phyloP scores from a whole-genome alignment of 2,113 vertebrate species.

The Solea solea region DNA sequence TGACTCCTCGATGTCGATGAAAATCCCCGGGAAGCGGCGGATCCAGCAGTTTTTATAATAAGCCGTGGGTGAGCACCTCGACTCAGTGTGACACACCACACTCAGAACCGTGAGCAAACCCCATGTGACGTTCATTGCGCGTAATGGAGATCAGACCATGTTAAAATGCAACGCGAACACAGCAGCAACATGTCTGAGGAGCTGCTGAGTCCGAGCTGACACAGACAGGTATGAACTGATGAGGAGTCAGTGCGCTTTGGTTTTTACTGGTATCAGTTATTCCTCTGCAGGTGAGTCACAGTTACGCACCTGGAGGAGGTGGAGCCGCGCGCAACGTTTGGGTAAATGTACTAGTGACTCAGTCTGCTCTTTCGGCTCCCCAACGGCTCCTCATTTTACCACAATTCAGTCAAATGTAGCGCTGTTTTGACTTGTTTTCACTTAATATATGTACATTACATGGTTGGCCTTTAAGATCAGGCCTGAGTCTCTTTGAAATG shows the following conservation, averaged over 20 bases:
- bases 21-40: conserved; percentile 87
- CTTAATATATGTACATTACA: no score
- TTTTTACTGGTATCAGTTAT: conserved; percentile 32
- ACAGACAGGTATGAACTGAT: conserved; percentile 5
- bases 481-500: no score
- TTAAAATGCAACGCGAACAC: conserved; percentile 2
- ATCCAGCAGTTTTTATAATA: conserved; percentile 96
- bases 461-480: no score
- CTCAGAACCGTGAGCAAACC: conserved; percentile 77
- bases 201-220: conserved; percentile 1
- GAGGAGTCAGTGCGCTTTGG: conserved; percentile 24
- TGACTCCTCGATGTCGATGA: conserved; percentile 86
- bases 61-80: conserved; percentile 85
- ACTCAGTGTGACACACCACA: conserved; percentile 59
- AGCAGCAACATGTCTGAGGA: conserved; percentile 25
- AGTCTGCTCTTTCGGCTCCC: no score
- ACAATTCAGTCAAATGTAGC: no score
- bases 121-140: conserved; percentile 82
- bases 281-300: conserved; percentile 52
- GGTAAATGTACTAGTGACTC: not conserved
- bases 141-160: conserved; percentile 49
- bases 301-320: conserved; percentile 50
- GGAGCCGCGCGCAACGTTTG: conserved; percentile 23
- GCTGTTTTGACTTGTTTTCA: no score
- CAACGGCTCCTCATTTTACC: no score